These are phyloP conservation scores for Ageneiosus marmoratus DNA, from an alignment of 2,113 vertebrate genomes.

Conservation along the genomic window DNA sequence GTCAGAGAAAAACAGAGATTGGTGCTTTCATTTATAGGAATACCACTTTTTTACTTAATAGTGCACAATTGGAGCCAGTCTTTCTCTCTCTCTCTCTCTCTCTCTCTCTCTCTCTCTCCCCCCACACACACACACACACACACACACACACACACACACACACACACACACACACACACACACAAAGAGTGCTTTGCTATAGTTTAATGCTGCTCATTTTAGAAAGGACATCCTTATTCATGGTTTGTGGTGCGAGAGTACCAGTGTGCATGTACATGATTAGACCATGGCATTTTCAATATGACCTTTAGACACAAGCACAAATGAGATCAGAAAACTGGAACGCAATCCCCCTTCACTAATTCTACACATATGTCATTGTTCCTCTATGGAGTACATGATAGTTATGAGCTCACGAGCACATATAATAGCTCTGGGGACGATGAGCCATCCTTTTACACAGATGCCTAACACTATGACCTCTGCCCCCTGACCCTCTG, in stretches of 20 bases:
- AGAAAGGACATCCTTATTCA: slow-evolving; percentile 19
- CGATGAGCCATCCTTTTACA: slow-evolving; percentile 4
- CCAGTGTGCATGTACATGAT: slow-evolving; percentile 6
- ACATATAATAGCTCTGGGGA: slow-evolving; percentile 17
- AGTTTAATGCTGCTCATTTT: slow-evolving; percentile 23
- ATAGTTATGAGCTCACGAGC: not conserved
- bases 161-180: slow-evolving; percentile 38
- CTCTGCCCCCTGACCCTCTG: slow-evolving; percentile 30
- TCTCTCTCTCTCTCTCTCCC: slow-evolving; percentile 9
- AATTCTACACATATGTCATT: slow-evolving; percentile 19
- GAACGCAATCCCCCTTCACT: not conserved
- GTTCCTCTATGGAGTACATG: not conserved
- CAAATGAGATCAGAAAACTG: slow-evolving; percentile 46
- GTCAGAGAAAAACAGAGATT: slow-evolving; percentile 1
- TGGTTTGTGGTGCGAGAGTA: not conserved
- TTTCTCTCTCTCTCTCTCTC: not conserved
- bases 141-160: slow-evolving; percentile 36
- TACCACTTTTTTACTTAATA: not conserved
- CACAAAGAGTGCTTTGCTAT: slow-evolving; percentile 45
- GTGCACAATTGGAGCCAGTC: not conserved
- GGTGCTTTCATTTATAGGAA: not conserved
- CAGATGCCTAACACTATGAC: slow-evolving; percentile 27
- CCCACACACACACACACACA: slow-evolving; percentile 27
- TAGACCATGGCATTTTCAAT: slow-evolving; percentile 46
- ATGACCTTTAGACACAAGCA: slow-evolving; percentile 41